Percentiles rank a stretch among this genome's conserved stretches.
Evolutionary conservation across 2,113 vertebrate species (phyloP).

Genomic region (Bettongia penicillata): DNA sequence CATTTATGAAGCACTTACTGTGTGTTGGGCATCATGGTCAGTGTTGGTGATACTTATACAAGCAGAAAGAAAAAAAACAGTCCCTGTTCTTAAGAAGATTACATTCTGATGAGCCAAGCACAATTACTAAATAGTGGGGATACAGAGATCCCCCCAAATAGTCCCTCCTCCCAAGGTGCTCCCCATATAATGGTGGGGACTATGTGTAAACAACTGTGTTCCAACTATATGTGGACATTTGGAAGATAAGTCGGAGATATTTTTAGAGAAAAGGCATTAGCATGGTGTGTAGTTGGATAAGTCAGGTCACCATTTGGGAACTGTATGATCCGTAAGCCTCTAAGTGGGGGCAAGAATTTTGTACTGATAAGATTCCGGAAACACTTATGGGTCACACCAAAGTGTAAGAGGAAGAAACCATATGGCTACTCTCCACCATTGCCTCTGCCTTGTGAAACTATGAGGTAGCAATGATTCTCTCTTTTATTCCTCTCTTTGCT

Average conservation of each 20-base stretch:
- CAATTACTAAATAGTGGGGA: background rate
- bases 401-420: background rate
- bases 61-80: background rate
- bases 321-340: background rate
- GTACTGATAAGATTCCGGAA: background rate
- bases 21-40: background rate
- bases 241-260: background rate
- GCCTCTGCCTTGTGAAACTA: background rate
- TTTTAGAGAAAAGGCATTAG: background rate
- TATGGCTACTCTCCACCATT: background rate
- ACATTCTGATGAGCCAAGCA: background rate
- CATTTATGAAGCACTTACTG: background rate
- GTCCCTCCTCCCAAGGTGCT: background rate
- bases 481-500: background rate
- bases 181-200: background rate
- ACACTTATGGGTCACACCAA: background rate
- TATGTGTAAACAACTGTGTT: background rate
- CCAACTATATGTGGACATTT: background rate
- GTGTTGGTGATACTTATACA: background rate
- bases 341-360: background rate
- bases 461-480: background rate
- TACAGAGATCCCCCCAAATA: background rate
- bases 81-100: background rate
- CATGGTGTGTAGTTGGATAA: background rate
- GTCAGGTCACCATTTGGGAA: background rate